Evolutionary conservation across 2,113 vertebrate genomes (phyloP).

Genomic region (Aegotheles bennettii): DNA sequence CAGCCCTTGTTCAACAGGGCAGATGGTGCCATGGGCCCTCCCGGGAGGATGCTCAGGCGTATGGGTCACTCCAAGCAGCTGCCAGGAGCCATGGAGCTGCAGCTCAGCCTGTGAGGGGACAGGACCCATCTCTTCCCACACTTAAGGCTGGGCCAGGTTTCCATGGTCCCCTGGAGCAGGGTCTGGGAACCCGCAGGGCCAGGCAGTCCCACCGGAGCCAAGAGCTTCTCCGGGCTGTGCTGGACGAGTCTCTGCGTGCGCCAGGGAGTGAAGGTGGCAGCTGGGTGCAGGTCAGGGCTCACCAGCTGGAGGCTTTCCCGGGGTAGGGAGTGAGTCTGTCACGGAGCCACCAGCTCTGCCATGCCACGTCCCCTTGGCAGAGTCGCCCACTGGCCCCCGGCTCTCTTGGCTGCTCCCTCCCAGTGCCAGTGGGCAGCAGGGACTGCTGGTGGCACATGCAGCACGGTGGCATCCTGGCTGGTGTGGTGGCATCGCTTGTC

Average conservation of each 20-base stretch:
- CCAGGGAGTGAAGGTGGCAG: background rate
- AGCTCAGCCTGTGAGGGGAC: background rate
- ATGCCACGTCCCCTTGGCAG: no score
- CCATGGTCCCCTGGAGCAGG: background rate
- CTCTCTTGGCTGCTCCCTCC: background rate
- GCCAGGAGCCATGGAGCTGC: background rate
- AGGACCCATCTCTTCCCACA: rapidly evolving
- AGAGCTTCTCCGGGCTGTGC: background rate
- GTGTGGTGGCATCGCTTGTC: no score
- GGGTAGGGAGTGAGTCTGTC: background rate
- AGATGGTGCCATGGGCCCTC: background rate
- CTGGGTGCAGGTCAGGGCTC: background rate
- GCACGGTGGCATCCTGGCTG: background rate
- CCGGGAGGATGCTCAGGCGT: background rate
- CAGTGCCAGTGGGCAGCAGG: background rate
- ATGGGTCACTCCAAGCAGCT: background rate
- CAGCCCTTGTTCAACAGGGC: background rate
- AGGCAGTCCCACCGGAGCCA: background rate
- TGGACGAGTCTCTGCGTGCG: background rate
- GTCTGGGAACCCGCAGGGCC: background rate
- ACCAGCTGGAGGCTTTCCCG: background rate
- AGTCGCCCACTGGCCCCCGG: no score
- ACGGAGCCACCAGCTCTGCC: background rate
- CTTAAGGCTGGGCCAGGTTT: background rate
- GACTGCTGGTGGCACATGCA: background rate